Conservation (phyloP, 2,113 vertebrate genomes). For the Pseudorasbora parva region DNA sequence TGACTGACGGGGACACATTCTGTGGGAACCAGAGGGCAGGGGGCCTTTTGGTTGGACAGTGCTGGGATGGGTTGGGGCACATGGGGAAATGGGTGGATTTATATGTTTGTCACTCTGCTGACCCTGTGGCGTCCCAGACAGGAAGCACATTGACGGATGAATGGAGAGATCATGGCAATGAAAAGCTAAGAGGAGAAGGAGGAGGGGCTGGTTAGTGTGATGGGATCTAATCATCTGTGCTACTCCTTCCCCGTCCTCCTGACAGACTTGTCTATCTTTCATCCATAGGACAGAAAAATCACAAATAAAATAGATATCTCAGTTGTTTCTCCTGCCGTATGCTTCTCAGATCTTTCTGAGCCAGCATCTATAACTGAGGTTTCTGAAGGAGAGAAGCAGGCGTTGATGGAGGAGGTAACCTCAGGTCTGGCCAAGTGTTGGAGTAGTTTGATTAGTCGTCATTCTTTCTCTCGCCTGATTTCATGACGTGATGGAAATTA, state of each 20-base stretch:
- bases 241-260: slow-evolving; percentile 11
- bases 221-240: slow-evolving; percentile 24
- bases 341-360: neutral
- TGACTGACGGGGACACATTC: slow-evolving; percentile 67
- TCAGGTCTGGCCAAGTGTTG: slow-evolving; percentile 54
- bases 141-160: slow-evolving; percentile 70
- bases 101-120: slow-evolving; percentile 74
- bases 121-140: slow-evolving; percentile 65
- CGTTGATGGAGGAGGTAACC: slow-evolving; percentile 14
- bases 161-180: slow-evolving; percentile 75
- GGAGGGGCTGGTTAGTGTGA: slow-evolving; percentile 12
- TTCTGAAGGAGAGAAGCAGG: slow-evolving; percentile 59
- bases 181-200: slow-evolving; percentile 46
- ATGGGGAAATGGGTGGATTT: slow-evolving; percentile 67
- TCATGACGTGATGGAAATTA: slow-evolving; percentile 59
- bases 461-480: slow-evolving; percentile 60
- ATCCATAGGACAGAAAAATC: slow-evolving; percentile 5
- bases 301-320: neutral
- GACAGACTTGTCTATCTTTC: slow-evolving; percentile 5
- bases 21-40: slow-evolving; percentile 69
- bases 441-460: slow-evolving; percentile 58
- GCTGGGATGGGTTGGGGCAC: slow-evolving; percentile 55
- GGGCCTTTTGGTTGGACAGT: slow-evolving; percentile 15
- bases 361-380: neutral
- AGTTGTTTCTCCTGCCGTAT: too few relatives aligned